Evolutionary conservation across 2,888 invertebrate genomes (phyloP).

Genomic region (Oxyteleia sp.): DNA sequence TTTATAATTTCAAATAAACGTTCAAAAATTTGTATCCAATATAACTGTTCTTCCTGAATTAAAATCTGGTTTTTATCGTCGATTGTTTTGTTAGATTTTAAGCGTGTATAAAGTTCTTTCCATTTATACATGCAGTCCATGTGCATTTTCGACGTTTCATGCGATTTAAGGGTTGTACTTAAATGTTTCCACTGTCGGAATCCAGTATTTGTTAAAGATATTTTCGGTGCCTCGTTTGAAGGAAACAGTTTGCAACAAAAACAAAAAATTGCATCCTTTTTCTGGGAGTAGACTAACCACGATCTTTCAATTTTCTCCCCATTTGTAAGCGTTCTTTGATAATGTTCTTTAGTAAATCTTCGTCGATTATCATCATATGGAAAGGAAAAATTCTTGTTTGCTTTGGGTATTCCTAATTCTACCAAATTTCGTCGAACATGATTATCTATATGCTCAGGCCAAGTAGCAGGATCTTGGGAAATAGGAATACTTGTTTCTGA

Average conservation of each 20-base stretch:
- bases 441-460: too few relatives aligned
- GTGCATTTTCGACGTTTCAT: slow-evolving; percentile 20
- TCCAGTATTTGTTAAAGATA: not conserved
- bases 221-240: slow-evolving; percentile 7
- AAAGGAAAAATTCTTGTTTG: too few relatives aligned
- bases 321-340: not conserved
- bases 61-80: slow-evolving; percentile 8
- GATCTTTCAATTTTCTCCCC: slow-evolving; percentile 6
- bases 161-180: slow-evolving; percentile 8
- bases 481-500: too few relatives aligned
- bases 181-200: slow-evolving; percentile 20
- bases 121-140: slow-evolving; percentile 1
- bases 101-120: slow-evolving; percentile 14
- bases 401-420: too few relatives aligned
- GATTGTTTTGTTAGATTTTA: slow-evolving; percentile 13
- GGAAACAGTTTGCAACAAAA: slow-evolving; percentile 21
- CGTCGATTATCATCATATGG: too few relatives aligned
- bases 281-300: slow-evolving; percentile 1
- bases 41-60: slow-evolving; percentile 2
- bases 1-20: too few relatives aligned
- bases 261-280: slow-evolving; percentile 12
- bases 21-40: too few relatives aligned
- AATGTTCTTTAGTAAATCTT: too few relatives aligned
- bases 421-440: too few relatives aligned
- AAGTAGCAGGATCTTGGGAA: too few relatives aligned